phyloP scores from a whole-genome alignment of 2,888 invertebrate genomes.

The Chrysodeixis includens region DNA sequence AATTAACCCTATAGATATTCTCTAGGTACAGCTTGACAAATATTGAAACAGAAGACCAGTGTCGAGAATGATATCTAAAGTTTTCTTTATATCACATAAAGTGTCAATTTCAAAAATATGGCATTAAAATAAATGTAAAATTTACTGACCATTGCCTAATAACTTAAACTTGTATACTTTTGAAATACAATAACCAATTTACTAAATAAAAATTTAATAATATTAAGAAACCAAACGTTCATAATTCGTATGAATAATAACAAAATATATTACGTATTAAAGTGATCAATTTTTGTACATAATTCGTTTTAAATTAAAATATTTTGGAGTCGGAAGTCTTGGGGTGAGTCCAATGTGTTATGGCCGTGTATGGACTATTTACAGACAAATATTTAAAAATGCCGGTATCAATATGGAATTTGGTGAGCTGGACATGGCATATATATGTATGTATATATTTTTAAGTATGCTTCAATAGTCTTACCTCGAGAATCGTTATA shows the following conservation, averaged over 20 bases:
- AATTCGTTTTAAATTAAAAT: slow-evolving; percentile 9
- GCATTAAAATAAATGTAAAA: neutral
- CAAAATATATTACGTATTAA: slow-evolving; percentile 37
- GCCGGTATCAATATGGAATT: neutral
- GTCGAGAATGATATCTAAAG: neutral
- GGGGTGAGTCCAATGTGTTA: neutral
- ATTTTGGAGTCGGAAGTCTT: slow-evolving; percentile 10
- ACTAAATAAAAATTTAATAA: slow-evolving; percentile 1
- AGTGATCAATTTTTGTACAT: slow-evolving; percentile 30
- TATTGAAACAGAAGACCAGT: neutral
- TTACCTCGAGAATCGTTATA: neutral
- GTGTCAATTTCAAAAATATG: too few relatives aligned
- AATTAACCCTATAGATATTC: neutral
- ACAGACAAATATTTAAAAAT: neutral
- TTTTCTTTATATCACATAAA: neutral
- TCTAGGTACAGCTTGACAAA: neutral
- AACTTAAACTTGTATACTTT: neutral
- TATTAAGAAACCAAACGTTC: slow-evolving; percentile 15
- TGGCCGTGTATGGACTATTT: neutral
- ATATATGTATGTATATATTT: too few relatives aligned
- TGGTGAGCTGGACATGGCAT: neutral
- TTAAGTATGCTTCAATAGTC: neutral
- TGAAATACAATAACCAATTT: neutral
- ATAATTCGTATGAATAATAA: slow-evolving; percentile 20
- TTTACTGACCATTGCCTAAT: neutral